Evolutionary conservation across 1,140 invertebrate species (phyloP).

Genomic region (Sinonovacula constricta): DNA sequence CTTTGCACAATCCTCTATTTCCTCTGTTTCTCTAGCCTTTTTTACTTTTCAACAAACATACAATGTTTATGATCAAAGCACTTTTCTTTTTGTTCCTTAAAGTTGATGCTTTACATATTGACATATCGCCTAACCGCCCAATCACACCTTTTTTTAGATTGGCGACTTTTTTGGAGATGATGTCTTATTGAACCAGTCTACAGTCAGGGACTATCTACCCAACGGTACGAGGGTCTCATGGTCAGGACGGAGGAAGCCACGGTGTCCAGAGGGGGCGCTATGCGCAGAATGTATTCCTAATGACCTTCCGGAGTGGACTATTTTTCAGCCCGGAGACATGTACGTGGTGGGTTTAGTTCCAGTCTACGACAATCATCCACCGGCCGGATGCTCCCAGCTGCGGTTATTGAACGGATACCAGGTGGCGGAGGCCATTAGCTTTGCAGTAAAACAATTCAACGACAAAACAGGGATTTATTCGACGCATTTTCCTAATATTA

Average conservation of each 20-base stretch:
- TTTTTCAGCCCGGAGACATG: conserved; percentile 44
- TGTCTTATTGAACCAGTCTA: too few species aligned
- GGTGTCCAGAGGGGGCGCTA: not conserved
- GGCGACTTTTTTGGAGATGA: too few species aligned
- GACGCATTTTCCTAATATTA: not conserved
- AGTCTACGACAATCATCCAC: not conserved
- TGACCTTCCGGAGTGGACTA: conserved; percentile 27
- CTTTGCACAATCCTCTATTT: too few species aligned
- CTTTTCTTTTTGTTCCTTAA: too few species aligned
- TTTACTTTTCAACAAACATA: too few species aligned
- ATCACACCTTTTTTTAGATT: too few species aligned
- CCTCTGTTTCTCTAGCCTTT: too few species aligned
- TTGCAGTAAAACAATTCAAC: conserved; percentile 1
- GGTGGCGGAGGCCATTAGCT: conserved; percentile 4
- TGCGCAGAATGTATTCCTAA: conserved; percentile 22
- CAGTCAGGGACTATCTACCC: not conserved
- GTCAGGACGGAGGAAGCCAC: conserved; percentile 8
- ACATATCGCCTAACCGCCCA: too few species aligned
- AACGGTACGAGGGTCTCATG: not conserved
- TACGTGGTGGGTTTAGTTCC: conserved; percentile 41
- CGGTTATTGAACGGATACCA: not conserved
- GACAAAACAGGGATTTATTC: not conserved
- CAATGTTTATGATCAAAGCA: too few species aligned
- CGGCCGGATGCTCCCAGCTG: not conserved
- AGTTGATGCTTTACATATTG: too few species aligned